Conservation (phyloP, 2,888 invertebrate genomes). For the Monochamus alternatus region DNA sequence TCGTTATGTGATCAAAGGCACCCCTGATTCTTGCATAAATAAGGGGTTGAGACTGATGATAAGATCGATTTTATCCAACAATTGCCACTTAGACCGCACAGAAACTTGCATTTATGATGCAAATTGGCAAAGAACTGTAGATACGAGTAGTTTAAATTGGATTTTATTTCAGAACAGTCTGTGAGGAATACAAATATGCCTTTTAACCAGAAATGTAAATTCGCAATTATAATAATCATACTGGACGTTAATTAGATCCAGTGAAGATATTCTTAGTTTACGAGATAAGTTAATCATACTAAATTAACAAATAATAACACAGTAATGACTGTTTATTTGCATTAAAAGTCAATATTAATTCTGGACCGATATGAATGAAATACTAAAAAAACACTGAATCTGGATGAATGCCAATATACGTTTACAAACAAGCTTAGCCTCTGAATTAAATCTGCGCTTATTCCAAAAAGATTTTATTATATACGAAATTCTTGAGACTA, state of each 20-base stretch:
- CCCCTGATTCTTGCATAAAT: conserved; percentile 47
- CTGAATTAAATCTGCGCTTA: conserved; percentile 8
- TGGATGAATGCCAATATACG: too few relatives aligned
- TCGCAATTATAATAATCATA: background rate
- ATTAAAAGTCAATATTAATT: too few relatives aligned
- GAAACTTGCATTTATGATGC: conserved; percentile 31
- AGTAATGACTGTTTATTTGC: too few relatives aligned
- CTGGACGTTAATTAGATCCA: too few relatives aligned
- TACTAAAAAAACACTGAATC: too few relatives aligned
- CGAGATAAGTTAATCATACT: too few relatives aligned
- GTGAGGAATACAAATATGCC: background rate
- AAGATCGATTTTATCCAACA: conserved; percentile 41
- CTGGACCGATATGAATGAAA: too few relatives aligned
- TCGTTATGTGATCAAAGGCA: conserved; percentile 39
- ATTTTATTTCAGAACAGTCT: conserved; percentile 3
- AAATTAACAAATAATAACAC: too few relatives aligned
- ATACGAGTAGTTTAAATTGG: background rate
- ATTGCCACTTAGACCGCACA: conserved; percentile 27
- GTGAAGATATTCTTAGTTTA: too few relatives aligned
- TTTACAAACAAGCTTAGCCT: background rate
- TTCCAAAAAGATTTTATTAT: conserved; percentile 23
- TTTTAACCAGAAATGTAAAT: background rate
- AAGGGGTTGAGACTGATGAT: conserved; percentile 46
- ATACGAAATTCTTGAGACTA: conserved; percentile 26
- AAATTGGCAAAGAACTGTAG: conserved; percentile 19